phyloP scores from a whole-genome alignment of 1,140 invertebrate species.

The Thaumatotibia leucotreta region DNA sequence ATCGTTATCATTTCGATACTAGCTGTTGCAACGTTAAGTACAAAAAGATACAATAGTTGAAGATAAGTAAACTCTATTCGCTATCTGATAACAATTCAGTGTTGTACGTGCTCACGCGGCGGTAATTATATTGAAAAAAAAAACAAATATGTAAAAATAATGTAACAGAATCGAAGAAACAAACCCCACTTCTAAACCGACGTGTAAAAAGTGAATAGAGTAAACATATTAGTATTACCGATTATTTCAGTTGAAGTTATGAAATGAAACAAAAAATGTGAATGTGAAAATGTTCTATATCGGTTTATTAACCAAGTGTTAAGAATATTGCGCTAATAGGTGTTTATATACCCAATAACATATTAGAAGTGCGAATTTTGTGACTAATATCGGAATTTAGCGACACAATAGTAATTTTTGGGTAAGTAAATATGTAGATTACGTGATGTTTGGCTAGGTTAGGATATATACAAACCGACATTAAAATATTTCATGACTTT shows the following conservation, averaged over 20 bases:
- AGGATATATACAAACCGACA: no score
- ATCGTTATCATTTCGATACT: not conserved
- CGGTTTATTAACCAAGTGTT: not conserved
- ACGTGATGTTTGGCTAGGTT: no score
- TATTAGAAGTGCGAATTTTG: no score
- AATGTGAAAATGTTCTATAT: not conserved
- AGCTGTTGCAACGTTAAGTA: conserved; percentile 7
- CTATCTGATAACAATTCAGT: conserved; percentile 1
- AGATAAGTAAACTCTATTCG: conserved; percentile 9
- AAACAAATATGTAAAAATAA: not conserved
- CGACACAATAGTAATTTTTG: no score
- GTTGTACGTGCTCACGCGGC: not conserved
- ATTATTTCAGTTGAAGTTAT: not conserved
- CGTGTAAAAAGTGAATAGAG: not conserved
- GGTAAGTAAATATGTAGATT: no score
- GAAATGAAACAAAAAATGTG: not conserved
- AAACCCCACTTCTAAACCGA: not conserved
- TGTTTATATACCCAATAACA: no score
- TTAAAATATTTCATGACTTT: no score
- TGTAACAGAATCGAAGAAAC: not conserved
- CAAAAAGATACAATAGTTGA: conserved; percentile 8
- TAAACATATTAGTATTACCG: not conserved
- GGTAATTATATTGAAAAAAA: not conserved
- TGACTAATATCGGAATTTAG: no score
- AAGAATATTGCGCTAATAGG: not conserved